Percentiles rank a stretch among this genome's conserved stretches.
These are phyloP conservation scores for Machaerirhynchus nigripectus DNA, from an alignment of 2,113 vertebrate genomes.

Conservation along the genomic window DNA sequence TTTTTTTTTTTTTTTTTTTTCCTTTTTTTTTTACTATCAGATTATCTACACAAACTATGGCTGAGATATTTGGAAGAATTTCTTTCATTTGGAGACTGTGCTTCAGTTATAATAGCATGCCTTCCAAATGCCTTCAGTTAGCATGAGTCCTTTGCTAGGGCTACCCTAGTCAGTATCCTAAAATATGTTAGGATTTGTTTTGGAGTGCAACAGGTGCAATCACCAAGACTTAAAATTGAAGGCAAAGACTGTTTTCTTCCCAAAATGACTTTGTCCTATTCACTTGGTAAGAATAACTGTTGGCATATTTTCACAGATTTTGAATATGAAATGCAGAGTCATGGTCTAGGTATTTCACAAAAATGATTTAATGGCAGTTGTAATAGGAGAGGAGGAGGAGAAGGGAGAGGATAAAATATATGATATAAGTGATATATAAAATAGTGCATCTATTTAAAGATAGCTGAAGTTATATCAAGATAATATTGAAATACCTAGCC, in stretches of 20 bases:
- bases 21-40: not conserved
- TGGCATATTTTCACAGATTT: not conserved
- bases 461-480: not conserved
- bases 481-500: not conserved
- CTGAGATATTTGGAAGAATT: not conserved
- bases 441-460: not conserved
- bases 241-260: not conserved
- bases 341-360: not conserved
- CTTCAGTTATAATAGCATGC: not conserved
- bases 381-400: not conserved
- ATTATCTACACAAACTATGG: not conserved
- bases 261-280: not conserved
- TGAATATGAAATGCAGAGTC: not conserved
- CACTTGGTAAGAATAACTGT: not conserved
- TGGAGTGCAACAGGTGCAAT: not conserved
- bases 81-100: not conserved
- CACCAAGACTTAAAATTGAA: not conserved
- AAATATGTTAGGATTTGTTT: not conserved
- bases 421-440: not conserved
- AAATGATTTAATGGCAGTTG: not conserved
- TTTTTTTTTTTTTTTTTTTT: not conserved
- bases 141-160: not conserved
- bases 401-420: not conserved
- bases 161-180: not conserved
- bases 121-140: not conserved